Evolutionary conservation across 2,888 invertebrate genomes (phyloP).

Genomic region (Drosophila parthenogenetica): DNA sequence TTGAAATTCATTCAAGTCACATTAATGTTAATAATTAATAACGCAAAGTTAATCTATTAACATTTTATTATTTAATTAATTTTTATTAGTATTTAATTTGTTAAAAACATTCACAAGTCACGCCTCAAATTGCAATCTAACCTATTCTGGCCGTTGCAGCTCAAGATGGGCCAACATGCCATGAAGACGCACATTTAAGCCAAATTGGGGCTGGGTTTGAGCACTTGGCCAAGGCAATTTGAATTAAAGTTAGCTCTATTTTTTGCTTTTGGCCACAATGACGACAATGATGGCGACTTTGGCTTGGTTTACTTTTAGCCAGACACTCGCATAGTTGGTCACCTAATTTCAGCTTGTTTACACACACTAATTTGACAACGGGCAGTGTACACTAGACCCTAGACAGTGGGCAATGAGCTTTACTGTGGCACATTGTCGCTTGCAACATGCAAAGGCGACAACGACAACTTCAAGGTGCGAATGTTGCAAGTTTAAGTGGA

Average conservation of each 20-base stretch:
- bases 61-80: too few species aligned
- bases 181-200: constrained; percentile 52
- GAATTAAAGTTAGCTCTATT: constrained; percentile 28
- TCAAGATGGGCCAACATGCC: constrained; percentile 48
- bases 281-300: constrained; percentile 56
- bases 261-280: constrained; percentile 26
- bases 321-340: constrained; percentile 46
- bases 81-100: not conserved
- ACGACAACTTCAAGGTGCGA: constrained; percentile 58
- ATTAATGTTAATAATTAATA: too few species aligned
- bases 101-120: not conserved
- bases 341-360: constrained; percentile 72
- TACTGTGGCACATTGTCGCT: constrained; percentile 39
- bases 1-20: too few species aligned
- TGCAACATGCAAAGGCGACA: constrained; percentile 56
- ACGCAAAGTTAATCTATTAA: too few species aligned
- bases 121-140: not conserved
- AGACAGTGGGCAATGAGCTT: constrained; percentile 63
- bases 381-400: constrained; percentile 59
- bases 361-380: constrained; percentile 76
- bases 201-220: not conserved
- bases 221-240: constrained; percentile 25
- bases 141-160: constrained; percentile 27
- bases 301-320: constrained; percentile 71
- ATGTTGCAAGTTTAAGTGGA: constrained; percentile 65